phyloP scores from a whole-genome alignment of 2,888 invertebrate genomes.

The Gandaritis pyraliata region DNA sequence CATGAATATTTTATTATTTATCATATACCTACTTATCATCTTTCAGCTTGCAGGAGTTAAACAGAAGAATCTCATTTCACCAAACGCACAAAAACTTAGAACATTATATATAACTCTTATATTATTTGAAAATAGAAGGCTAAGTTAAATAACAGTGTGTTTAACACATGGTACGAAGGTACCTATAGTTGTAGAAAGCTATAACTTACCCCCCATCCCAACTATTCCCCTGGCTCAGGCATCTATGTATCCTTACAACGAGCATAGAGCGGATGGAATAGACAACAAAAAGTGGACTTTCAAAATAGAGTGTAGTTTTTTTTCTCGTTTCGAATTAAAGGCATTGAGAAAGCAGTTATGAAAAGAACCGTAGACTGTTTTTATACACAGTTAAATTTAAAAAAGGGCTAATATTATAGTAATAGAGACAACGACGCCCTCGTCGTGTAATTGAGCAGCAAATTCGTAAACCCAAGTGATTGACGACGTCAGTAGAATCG shows the following conservation, averaged over 20 bases:
- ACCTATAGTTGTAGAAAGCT: slow-evolving; percentile 77
- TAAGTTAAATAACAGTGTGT: slow-evolving; percentile 71
- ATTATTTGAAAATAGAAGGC: background rate
- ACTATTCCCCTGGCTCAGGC: slow-evolving; percentile 80
- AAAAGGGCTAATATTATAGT: too few relatives aligned
- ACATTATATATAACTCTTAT: background rate
- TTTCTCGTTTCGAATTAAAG: background rate
- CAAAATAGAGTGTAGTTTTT: background rate
- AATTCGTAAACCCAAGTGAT: slow-evolving; percentile 9
- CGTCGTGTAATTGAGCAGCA: slow-evolving; percentile 7
- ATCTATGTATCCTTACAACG: slow-evolving; percentile 67
- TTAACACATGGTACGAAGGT: slow-evolving; percentile 80
- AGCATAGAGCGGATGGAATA: slow-evolving; percentile 52
- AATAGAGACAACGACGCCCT: background rate
- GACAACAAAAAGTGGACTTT: slow-evolving; percentile 30
- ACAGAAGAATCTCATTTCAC: too few relatives aligned
- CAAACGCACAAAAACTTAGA: background rate
- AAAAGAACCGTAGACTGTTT: too few relatives aligned
- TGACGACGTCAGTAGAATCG: slow-evolving; percentile 15
- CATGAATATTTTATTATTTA: too few relatives aligned
- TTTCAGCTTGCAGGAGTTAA: too few relatives aligned
- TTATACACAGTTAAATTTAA: too few relatives aligned
- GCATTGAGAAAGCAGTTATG: background rate
- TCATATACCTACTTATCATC: too few relatives aligned
- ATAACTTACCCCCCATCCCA: slow-evolving; percentile 81